A percentile compares a stretch with the other conserved stretches of the same genome.
phyloP scores from a whole-genome alignment of 2,888 invertebrate species.

The Tetragonisca angustula region DNA sequence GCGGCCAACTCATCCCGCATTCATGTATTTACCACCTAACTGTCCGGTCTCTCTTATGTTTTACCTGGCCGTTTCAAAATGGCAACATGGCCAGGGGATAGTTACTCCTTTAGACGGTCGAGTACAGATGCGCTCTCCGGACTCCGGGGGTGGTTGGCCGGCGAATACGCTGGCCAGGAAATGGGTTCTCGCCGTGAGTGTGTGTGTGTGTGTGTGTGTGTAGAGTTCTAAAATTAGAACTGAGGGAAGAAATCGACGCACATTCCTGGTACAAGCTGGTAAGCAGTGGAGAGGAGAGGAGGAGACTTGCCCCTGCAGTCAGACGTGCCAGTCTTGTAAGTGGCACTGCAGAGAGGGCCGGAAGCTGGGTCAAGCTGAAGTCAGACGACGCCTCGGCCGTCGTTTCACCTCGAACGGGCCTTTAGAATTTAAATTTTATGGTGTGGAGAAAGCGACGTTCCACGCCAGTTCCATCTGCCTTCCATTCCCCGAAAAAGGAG shows the following conservation, averaged over 20 bases:
- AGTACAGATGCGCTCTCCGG: constrained; percentile 5
- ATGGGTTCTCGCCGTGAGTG: constrained; percentile 38
- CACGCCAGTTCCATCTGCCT: not conserved
- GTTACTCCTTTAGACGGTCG: constrained; percentile 35
- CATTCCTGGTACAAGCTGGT: constrained; percentile 74
- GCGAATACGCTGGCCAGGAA: constrained; percentile 23
- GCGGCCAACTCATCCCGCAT: constrained; percentile 56
- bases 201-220: constrained; percentile 17
- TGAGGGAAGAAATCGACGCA: constrained; percentile 74
- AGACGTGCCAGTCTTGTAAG: constrained; percentile 63
- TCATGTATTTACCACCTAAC: constrained; percentile 69
- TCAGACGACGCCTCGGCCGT: constrained; percentile 31
- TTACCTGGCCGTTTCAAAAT: constrained; percentile 45
- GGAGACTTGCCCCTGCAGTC: constrained; percentile 72
- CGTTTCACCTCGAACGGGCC: constrained; percentile 38
- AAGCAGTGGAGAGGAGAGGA: constrained; percentile 68
- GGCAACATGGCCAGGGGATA: constrained; percentile 48
- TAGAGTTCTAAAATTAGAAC: constrained; percentile 64
- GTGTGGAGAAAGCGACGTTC: not conserved
- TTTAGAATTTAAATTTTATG: constrained; percentile 66
- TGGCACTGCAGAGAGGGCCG: constrained; percentile 56
- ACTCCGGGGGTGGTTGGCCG: not conserved
- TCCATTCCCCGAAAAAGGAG: not conserved
- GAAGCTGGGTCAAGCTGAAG: constrained; percentile 64
- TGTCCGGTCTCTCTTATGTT: constrained; percentile 43